Percentiles rank a stretch among this genome's conserved stretches.
These are phyloP conservation scores for Astropecten irregularis DNA, from an alignment of 53 echinoderm and acorn worm species.

Conservation along the genomic window DNA sequence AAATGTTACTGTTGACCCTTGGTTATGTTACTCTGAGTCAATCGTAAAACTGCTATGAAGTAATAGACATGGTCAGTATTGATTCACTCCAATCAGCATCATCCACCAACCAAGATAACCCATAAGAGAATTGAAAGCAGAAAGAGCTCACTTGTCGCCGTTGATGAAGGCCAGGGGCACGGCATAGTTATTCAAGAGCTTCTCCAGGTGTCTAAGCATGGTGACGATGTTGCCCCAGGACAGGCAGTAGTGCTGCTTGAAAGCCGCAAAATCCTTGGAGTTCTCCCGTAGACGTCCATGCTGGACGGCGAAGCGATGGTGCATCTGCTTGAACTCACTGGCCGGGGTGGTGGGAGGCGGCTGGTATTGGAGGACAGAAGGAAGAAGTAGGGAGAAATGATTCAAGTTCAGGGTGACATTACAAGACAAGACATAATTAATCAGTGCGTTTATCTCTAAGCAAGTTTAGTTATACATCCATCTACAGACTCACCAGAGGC, in stretches of 20 bases:
- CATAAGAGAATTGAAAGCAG: no score
- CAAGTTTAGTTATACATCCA: no score
- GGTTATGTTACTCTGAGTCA: no score
- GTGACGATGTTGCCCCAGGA: constrained; percentile 96
- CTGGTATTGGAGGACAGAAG: constrained; percentile 40
- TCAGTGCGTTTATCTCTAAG: no score
- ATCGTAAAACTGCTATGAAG: no score
- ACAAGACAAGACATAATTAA: no score
- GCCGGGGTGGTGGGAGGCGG: constrained; percentile 99
- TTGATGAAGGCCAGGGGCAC: constrained; percentile 94
- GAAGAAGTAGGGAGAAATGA: no score
- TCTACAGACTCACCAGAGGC: constrained; percentile 89
- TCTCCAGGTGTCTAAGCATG: constrained; percentile 82
- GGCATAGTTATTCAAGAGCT: constrained; percentile 77
- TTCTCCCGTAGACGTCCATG: constrained; percentile 75
- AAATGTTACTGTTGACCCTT: neutral
- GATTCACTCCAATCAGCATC: no score
- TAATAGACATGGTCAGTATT: no score
- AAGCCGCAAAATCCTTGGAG: constrained; percentile 81
- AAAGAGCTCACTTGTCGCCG: constrained; percentile 77
- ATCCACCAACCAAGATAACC: no score
- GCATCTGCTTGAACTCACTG: constrained; percentile 90
- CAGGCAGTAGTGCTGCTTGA: constrained; percentile 94
- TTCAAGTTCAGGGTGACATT: no score
- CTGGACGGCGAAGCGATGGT: constrained; percentile 85